A percentile compares a stretch with the other conserved stretches of the same genome.
Conservation (phyloP, 1,140 invertebrate genomes). For the Hyles vespertilio region DNA sequence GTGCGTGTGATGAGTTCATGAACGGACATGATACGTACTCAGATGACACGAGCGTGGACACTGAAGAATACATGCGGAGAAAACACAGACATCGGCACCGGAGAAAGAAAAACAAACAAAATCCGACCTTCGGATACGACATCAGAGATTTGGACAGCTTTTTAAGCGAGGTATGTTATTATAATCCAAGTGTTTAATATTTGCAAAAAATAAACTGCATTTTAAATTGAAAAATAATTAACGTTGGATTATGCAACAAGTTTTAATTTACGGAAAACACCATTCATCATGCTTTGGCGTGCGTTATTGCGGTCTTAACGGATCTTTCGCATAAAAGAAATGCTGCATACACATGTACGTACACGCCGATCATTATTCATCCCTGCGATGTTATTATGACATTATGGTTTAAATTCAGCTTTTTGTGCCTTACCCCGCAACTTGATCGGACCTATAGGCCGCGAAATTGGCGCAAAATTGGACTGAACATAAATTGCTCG, state of each 20-base stretch:
- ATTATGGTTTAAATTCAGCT: slow-evolving; percentile 36
- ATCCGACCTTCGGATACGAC: slow-evolving; percentile 81
- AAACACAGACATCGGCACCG: slow-evolving; percentile 55
- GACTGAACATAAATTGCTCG: slow-evolving; percentile 50
- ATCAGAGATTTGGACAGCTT: slow-evolving; percentile 85
- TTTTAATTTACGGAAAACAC: slow-evolving; percentile 37
- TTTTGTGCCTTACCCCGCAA: slow-evolving; percentile 29
- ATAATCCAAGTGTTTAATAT: neutral
- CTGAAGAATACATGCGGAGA: slow-evolving; percentile 48
- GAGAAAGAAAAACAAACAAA: slow-evolving; percentile 51
- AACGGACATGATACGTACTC: slow-evolving; percentile 47
- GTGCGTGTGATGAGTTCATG: slow-evolving; percentile 55
- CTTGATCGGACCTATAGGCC: slow-evolving; percentile 26
- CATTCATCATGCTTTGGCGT: slow-evolving; percentile 35
- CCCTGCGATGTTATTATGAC: slow-evolving; percentile 48
- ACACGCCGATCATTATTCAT: slow-evolving; percentile 53
- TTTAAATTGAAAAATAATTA: neutral
- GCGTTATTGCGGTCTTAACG: slow-evolving; percentile 35
- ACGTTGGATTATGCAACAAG: slow-evolving; percentile 11
- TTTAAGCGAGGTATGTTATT: slow-evolving; percentile 78
- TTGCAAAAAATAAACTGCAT: neutral
- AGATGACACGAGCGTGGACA: slow-evolving; percentile 47
- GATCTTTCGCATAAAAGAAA: slow-evolving; percentile 32
- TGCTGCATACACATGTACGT: slow-evolving; percentile 40
- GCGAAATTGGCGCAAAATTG: slow-evolving; percentile 62